Evolutionary conservation across 2,113 vertebrate genomes (phyloP), one percentile per base, ranked within the genome.

Genomic region (Sinocyclocheilus anophthalmus): DNA sequence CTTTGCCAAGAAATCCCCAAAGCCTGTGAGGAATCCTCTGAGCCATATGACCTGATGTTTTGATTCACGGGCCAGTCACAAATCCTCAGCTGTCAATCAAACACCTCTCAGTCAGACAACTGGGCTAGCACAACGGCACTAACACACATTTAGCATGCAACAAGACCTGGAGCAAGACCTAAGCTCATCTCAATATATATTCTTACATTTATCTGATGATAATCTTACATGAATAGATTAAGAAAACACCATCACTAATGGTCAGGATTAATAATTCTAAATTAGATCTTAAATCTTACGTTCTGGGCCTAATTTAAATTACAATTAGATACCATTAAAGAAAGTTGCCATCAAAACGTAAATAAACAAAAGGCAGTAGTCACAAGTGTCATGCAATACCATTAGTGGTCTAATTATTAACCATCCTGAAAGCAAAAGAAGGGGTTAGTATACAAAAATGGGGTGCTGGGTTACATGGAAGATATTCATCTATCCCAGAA

Each of bases 51-150:
- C 96, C 97, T 99, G 97, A 97, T 96, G 97, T 99, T 99, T 98
- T 99, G 98, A 98, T 98, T 99, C 98, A 99, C 96, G 97, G 97
- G 99, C 97, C 98, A 99, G 98, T 99, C 98, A 99, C 97, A 99
- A 97, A 99, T 98, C 96, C 97, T 99, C 96, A 99, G 98, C 98
- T 99, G 98, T 99, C 98, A 99, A 99, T 99, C 97, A 96, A 99
- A 99, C 88, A 99, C 97, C 97, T 99, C 97, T 97, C 97, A 95
- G 97, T 99, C 97, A 99, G 98, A 97, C 97, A 98, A 93, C 94
- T 97, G 96, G 96, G 97, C 93, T 96, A 98, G 96, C 95, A 99
- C 96, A 96, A 96, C 97, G 96, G 92, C 94, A 96, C 95, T 95
- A 87, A 86, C 85, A 89, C 76, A 86, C 70, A 89, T 87, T 79